These are phyloP conservation scores for Masticophis lateralis DNA, from an alignment of 2,797 vertebrate genomes.

Conservation along the genomic window DNA sequence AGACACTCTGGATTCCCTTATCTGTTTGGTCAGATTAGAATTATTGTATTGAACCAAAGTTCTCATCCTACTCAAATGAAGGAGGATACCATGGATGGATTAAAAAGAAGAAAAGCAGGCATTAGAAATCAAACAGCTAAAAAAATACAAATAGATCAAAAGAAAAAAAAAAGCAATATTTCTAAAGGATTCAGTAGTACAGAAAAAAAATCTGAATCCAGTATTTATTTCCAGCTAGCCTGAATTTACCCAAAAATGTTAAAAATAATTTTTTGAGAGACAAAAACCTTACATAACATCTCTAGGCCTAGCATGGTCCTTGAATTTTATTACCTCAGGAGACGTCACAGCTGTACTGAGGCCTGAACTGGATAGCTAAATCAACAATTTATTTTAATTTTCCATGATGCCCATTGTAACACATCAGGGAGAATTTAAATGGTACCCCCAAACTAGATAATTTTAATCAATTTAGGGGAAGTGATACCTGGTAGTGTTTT, in stretches of 20 bases:
- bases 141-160: background rate
- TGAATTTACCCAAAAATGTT: background rate
- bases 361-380: background rate
- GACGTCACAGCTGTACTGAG: background rate
- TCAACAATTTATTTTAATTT: background rate
- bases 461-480: background rate
- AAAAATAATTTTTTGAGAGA: background rate
- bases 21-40: background rate
- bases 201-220: background rate
- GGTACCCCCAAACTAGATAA: background rate
- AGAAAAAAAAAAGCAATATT: background rate
- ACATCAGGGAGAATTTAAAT: background rate
- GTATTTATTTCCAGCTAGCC: background rate
- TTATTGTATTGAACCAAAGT: background rate
- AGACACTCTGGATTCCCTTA: background rate
- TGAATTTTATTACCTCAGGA: background rate
- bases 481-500: background rate
- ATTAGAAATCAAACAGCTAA: background rate
- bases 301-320: background rate
- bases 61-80: background rate
- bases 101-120: background rate
- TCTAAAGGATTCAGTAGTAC: background rate
- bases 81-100: background rate
- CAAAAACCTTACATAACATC: background rate
- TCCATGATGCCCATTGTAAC: background rate